Evolutionary conservation across 2,888 invertebrate genomes (phyloP), one percentile per base, ranked within the genome.

Genomic region (Synanthedon tipuliformis): DNA sequence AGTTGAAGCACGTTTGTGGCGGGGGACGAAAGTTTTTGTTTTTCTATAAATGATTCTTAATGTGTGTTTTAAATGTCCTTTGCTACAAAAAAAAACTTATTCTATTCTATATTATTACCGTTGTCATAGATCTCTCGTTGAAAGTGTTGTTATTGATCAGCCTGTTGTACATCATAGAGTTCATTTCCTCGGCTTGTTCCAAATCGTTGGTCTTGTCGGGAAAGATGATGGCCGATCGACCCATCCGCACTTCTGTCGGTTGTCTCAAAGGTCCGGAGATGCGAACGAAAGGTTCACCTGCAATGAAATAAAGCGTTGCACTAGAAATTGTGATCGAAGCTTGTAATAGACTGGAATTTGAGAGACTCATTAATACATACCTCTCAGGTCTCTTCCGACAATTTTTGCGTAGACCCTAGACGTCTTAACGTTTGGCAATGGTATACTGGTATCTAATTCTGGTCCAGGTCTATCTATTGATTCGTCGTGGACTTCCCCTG

Each of bases 231-330:
- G 84, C 80, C 5, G 86, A 84, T 53, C 86, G 65, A 13, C 81
- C 73, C 56, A 70, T 64, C 0, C 85, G 68, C 0, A 73, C 65
- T 56, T 84, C 84, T 0, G 61, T 27, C 27, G 76, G 72, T 23
- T 73, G 71, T 54, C 63, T 60, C 0, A 88, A 58, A 0, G 80
- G 85, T 0, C 82, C 80, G 0, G 81, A 73, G 3, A 88, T 61
- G 0, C 88, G 72, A 15, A 76, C 73, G 69, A 87, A 88, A 0
- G 86, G 78, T 54, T 86, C 80, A 0, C 84, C 88, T 87, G 71
- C 34, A 34, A 34, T 34, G 34, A 34, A 34, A 34, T 34, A 10
- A 34, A 34, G 34, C 23, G 23, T 7, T 34, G 34, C 10, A 34
- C 10, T 8, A 34, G 10, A 34, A 34, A 34, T 3, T 34, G 27